phyloP scores from a whole-genome alignment of 2,113 vertebrate species.

The Dromaius novaehollandiae region DNA sequence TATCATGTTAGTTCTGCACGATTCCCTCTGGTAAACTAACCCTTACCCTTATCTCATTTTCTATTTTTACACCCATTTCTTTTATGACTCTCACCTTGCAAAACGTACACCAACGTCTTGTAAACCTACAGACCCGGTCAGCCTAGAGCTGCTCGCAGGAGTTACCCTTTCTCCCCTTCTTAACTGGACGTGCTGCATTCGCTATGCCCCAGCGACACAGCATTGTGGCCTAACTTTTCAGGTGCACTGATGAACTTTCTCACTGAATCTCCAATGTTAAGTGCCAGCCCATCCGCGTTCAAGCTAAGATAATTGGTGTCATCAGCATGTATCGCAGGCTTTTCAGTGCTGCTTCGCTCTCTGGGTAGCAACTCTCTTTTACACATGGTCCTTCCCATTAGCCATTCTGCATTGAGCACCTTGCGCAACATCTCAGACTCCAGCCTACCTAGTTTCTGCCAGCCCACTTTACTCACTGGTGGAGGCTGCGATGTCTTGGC shows the following conservation, averaged over 20 bases:
- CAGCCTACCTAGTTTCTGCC: neutral
- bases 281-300: fast-evolving
- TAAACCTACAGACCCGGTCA: neutral
- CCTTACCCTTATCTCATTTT: neutral
- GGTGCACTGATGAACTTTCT: neutral
- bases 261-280: neutral
- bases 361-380: neutral
- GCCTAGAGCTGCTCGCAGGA: neutral
- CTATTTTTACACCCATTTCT: neutral
- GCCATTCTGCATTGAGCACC: neutral
- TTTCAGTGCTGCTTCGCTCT: neutral
- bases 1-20: neutral
- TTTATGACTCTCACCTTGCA: neutral
- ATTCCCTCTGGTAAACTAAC: too few relatives aligned
- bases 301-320: neutral
- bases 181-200: neutral
- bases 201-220: neutral
- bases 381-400: neutral
- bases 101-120: neutral
- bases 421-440: neutral
- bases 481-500: neutral
- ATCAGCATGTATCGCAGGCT: too few relatives aligned
- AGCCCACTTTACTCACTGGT: neutral
- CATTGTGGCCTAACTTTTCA: neutral
- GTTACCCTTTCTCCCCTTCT: neutral